Evolutionary conservation across 2,888 invertebrate species (phyloP), one percentile per base, ranked within the genome.

Genomic region (Epirrhoe tristata): DNA sequence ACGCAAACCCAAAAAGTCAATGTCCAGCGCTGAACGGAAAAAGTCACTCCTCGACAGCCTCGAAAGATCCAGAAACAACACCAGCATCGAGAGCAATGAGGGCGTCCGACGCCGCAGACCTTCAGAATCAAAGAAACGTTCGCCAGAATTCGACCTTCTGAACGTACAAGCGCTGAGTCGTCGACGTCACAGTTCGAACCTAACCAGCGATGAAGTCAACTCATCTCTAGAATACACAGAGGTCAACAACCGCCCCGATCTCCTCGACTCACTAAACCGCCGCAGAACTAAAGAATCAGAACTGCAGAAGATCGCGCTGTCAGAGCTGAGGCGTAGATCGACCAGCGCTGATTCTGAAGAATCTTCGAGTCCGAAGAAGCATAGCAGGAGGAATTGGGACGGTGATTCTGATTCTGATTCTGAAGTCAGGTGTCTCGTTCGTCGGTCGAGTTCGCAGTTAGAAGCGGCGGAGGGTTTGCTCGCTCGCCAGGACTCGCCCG

Each of bases 341-440:
- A 89, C 90, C 52, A 89, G 90, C 71, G 89, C 80, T 2, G 91
- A 92, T 46, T 90, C 92, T 0, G 93, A 90, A 63, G 88, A 86
- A 56, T 85, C 87, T 6, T 87, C 90, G 31, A 87, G 90, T 56
- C 89, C 91, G 7, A 89, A 88, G 77, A 89, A 90, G 77, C 87
- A 87, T 64, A 83, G 87, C 51, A 76, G 90, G 0, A 77, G 88
- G 65, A 84, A 83, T 66, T 87, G 88, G 83, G 86, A 83, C 50
- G 81, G 82, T 63, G 94, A 94, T 76, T 95, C 96, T 57, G 96
- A 96, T 79, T 96, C 96, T 63, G 96, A 96, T 78, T 85, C 94
- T 43, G 96, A 96, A 73, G 90, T 95, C 46, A 94, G 95, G 57
- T 93, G 95, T 76, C 87, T 96, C 43, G 87, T 96, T 58, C 94